Evolutionary conservation across 2,797 vertebrate genomes (phyloP), one percentile per base, ranked within the genome.

Genomic region (Myripristis murdjan): DNA sequence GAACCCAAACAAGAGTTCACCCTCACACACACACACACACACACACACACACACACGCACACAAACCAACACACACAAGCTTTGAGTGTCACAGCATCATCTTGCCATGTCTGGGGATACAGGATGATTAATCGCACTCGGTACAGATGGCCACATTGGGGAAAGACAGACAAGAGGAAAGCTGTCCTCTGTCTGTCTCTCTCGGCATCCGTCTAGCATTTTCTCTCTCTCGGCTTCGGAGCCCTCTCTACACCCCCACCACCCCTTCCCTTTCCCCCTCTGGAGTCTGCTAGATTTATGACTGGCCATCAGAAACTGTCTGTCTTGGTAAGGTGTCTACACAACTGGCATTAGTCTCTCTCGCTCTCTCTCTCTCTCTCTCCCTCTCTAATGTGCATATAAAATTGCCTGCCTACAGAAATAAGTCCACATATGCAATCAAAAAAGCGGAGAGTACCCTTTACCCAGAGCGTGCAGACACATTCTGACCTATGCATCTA

Each of bases 51-150:
- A 49, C 37, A 43, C 11, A 37, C 61, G 54, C 48, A 23, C 20
- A 22, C 20, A 18, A 18, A 20, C 15, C 4, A 18, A 18, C 4
- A 23, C 12, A 70, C 64, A 64, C 72, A 65, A 61, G 69, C 82
- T 86, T 77, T 37, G 80, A 89, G 85, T 79, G 88, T 79, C 82
- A 72, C 77, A 64, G 81, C 81, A 75, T 78, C 54, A 35, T 77
- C 80, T 85, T 41, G 78, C 81, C 79, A 85, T 84, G 87, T 89
- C 88, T 84, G 79, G 85, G 90, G 87, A 90, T 47, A 75, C 28
- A 6, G 81, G 79, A 85, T 91, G 90, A 92, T 92, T 92, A 91
- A 92, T 93, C 88, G 52, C 85, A 84, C 85, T 77, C 82, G 56
- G 81, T 86, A 66, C 89, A 93, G 90, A 92, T 90, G 90, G 90